Percentiles rank a stretch among this genome's conserved stretches.
Evolutionary conservation across 2,888 invertebrate species (phyloP).

Genomic region (Volucella bombylans): DNA sequence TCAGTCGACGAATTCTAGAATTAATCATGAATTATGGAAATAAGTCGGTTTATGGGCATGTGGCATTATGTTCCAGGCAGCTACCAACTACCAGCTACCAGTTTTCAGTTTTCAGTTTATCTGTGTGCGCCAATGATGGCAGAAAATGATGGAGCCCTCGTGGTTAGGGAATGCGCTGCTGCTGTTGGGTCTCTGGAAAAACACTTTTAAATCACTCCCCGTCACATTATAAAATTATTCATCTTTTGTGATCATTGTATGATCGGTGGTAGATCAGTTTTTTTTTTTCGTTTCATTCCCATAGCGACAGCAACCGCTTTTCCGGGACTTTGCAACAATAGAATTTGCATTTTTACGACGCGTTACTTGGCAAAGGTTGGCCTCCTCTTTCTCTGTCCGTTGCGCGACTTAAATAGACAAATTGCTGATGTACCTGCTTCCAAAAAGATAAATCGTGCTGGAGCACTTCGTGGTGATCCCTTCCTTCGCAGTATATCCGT

Average conservation of each 20-base stretch:
- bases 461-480: slow-evolving; percentile 69
- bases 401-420: slow-evolving; percentile 69
- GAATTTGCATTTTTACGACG: slow-evolving; percentile 64
- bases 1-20: slow-evolving; percentile 62
- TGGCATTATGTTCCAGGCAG: slow-evolving; percentile 69
- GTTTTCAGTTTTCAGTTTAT: slow-evolving; percentile 11
- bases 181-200: slow-evolving; percentile 15
- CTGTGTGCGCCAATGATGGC: neutral
- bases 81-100: slow-evolving; percentile 44
- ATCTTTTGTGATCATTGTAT: slow-evolving; percentile 73
- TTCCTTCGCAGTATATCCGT: slow-evolving; percentile 25
- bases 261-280: slow-evolving; percentile 72
- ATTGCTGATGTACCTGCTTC: slow-evolving; percentile 73
- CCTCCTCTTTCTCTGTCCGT: slow-evolving; percentile 21
- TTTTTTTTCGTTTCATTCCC: slow-evolving; percentile 8
- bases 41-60: slow-evolving; percentile 74
- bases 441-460: slow-evolving; percentile 69
- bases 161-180: slow-evolving; percentile 48
- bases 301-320: slow-evolving; percentile 44
- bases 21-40: slow-evolving; percentile 74
- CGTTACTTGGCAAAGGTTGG: slow-evolving; percentile 34
- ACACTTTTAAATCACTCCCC: slow-evolving; percentile 72
- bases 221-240: slow-evolving; percentile 74
- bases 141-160: slow-evolving; percentile 28
- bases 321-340: slow-evolving; percentile 68